Evolutionary conservation across 2,113 vertebrate species (phyloP), one percentile per base, ranked within the genome.

Genomic region (Scomber scombrus): DNA sequence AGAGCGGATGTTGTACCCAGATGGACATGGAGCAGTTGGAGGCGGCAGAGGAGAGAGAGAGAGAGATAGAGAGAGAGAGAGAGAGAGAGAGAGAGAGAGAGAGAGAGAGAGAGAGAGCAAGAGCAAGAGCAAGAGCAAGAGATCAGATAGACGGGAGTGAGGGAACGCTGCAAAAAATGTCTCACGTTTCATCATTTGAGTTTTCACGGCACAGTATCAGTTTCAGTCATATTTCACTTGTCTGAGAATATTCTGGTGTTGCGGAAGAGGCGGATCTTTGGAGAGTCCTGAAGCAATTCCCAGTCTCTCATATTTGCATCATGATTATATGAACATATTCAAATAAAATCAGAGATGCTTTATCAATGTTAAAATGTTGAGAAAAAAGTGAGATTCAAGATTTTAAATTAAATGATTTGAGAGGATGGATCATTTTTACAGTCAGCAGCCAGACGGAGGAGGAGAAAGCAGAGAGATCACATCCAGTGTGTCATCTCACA

Each of bases 1-100:
- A 16, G 84, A 77, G 84, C 64, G 73, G 87, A 88, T 65, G 86
- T 81, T 79, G 74, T 66, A 87, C 83, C 87, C 88, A 91, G 86
- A 93, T 88, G 86, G 82, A 86, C 74, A 79, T 62, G 64, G 77
- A 85, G 85, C 66, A 21, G 81, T 67, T 56, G 54, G 82, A 71
- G 78, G 76, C 80, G 71, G 81, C 71, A 43, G 61, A 82, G 81
- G 49, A 52, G 65, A 43, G 19, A 45, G 23, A 40, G 55, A 66
- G 21, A 11, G 52, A 16, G 23, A 23, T 1, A 57, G 13, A 45
- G 4, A 21, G 56, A 65, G 5, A 23, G 60, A 62, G 34, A 8
- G 31, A n/a, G 55, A 62, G 43, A 73, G 54, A 15, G 34, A 16
- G 26, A 67, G 54, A 78, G 21, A 49, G 61, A 29, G 11, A 1